Base-by-base conservation (phyloP, 2,888 invertebrate species). In the Volucella inanis region DNA sequence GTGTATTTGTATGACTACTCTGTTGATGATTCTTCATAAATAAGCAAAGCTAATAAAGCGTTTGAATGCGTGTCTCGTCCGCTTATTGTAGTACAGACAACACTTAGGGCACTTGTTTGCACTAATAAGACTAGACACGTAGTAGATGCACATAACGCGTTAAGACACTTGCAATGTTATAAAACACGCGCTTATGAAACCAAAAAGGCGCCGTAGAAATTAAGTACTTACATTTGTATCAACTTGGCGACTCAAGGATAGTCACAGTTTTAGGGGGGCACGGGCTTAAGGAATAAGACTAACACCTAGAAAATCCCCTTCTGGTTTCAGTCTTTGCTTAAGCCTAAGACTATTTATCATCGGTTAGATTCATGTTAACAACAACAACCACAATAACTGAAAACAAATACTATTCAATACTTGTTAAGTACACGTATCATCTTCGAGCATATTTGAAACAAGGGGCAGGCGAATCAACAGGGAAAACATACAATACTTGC, bases 31-130 rank as follows among this genome's bases (percentile, higher is more conserved):
- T 70, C 50, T 62, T 70, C 38, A 62, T 62, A 71, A 55, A 67
- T 50, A 31, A 22, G 72, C 72, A 65, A 72, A 72, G 79, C 72
- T 79, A 79, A 79, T 79, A 79, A 79, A 79, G 65, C 79, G 79
- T 79, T 72, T 72, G 72, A 79, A 79, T 79, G 79, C 79, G 79
- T 79, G 79, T 79, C 79, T 79, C 79, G 79, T 79, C 59, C 65
- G 72, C 67, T 64, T 57, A 78, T 70, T 78, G 78, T 50, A 55
- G 70, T 70, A 47, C 65, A 59, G 65, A 79, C 79, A 72, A 61
- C 79, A 79, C 79, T 79, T 65, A 72, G 65, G 72, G 65, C 79
- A 72, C 79, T 79, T 79, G 65, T 79, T 79, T 79, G 79, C 43
- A 61, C 79, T 79, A 79, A 79, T 79, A 72, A 79, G 72, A 79